Evolutionary conservation across 1,140 invertebrate genomes (phyloP).

Genomic region (Micrasema longulum): DNA sequence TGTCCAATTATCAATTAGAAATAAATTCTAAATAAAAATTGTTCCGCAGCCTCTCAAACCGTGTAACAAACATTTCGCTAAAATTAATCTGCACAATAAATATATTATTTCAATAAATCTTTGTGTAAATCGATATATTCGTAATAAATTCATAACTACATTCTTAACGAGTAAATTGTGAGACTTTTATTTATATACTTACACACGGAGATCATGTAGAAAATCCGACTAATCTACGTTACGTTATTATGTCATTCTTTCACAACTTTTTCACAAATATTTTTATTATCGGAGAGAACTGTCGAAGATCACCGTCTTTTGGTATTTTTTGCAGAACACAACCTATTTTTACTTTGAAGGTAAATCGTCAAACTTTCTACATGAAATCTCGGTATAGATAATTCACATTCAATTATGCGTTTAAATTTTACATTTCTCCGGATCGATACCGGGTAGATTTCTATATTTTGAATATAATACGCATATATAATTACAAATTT

Average conservation of each 20-base stretch:
- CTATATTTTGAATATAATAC: slow-evolving; percentile 17
- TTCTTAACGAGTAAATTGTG: slow-evolving; percentile 46
- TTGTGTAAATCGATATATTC: slow-evolving; percentile 48
- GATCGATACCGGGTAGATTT: background rate
- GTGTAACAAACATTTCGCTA: slow-evolving; percentile 33
- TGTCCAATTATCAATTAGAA: slow-evolving; percentile 35
- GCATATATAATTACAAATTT: slow-evolving; percentile 13
- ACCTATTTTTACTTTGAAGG: too few species aligned
- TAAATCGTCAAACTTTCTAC: background rate
- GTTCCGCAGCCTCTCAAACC: slow-evolving; percentile 35
- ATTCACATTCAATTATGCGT: slow-evolving; percentile 25
- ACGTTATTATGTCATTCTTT: too few species aligned
- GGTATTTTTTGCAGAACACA: too few species aligned
- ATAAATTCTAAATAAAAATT: slow-evolving; percentile 38
- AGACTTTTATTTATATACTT: slow-evolving; percentile 29
- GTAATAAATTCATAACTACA: slow-evolving; percentile 49
- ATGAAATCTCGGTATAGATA: slow-evolving; percentile 4
- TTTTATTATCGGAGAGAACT: too few species aligned
- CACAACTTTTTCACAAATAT: too few species aligned
- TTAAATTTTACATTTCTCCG: slow-evolving; percentile 13
- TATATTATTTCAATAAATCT: slow-evolving; percentile 43
- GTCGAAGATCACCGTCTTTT: too few species aligned
- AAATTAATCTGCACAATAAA: slow-evolving; percentile 39
- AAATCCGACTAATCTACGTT: too few species aligned
- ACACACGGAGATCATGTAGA: too few species aligned